Conservation (phyloP, 2,888 invertebrate genomes). For the Spilarctia lutea region DNA sequence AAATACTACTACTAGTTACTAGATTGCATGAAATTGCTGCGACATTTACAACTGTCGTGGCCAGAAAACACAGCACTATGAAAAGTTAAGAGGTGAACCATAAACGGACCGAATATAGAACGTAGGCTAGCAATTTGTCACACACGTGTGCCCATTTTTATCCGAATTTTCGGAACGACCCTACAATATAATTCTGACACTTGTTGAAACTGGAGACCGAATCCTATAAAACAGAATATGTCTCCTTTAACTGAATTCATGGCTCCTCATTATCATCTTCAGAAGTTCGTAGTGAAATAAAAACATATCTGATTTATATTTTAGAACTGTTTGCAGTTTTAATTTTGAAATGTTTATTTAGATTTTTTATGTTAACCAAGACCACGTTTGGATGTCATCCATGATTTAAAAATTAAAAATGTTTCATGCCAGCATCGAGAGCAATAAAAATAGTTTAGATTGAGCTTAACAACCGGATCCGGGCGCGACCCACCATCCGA, state of each 20-base stretch:
- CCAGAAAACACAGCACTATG: background rate
- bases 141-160: slow-evolving; percentile 37
- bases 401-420: slow-evolving; percentile 57
- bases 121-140: slow-evolving; percentile 40
- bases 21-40: slow-evolving; percentile 5
- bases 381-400: background rate
- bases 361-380: background rate
- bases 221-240: slow-evolving; percentile 56
- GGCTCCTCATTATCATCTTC: slow-evolving; percentile 38
- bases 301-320: slow-evolving; percentile 39
- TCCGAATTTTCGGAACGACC: slow-evolving; percentile 50
- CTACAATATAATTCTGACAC: slow-evolving; percentile 61
- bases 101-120: slow-evolving; percentile 16
- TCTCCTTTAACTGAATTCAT: slow-evolving; percentile 49
- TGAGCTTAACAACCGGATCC: slow-evolving; percentile 81
- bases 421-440: slow-evolving; percentile 68
- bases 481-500: slow-evolving; percentile 72
- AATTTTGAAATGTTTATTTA: background rate
- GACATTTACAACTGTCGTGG: slow-evolving; percentile 4
- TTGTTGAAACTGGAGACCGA: slow-evolving; percentile 60
- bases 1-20: background rate
- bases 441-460: slow-evolving; percentile 83
- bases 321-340: slow-evolving; percentile 10
- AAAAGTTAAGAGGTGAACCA: slow-evolving; percentile 16
- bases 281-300: slow-evolving; percentile 43